A percentile compares a stretch with the other conserved stretches of the same genome.
Evolutionary conservation across 92 coral and sea anemone genomes (phyloP).

Genomic region (Palythoa heliodiscus): DNA sequence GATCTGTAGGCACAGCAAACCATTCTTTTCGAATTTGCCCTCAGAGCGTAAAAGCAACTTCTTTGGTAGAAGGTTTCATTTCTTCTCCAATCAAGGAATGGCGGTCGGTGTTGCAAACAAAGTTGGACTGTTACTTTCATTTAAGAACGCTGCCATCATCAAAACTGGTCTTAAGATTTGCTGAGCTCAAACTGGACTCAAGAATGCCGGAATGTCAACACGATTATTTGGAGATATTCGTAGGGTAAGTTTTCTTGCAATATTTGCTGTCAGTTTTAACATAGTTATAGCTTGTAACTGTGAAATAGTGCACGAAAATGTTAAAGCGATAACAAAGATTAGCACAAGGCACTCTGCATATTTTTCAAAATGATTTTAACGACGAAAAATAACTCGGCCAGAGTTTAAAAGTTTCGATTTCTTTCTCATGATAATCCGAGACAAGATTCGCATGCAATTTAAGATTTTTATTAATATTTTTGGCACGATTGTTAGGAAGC

Average conservation of each 20-base stretch:
- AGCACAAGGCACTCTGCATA: too few species aligned
- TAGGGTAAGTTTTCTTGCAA: conserved; percentile 21
- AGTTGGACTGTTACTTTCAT: neutral
- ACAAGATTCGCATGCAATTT: too few species aligned
- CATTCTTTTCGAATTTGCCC: neutral
- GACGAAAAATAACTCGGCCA: too few species aligned
- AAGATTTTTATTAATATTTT: too few species aligned
- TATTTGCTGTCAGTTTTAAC: neutral
- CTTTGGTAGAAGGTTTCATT: neutral
- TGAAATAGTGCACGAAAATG: too few species aligned
- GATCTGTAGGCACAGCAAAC: neutral
- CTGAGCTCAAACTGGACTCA: neutral
- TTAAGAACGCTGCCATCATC: neutral
- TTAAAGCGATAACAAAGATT: too few species aligned
- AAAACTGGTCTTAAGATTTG: conserved; percentile 5
- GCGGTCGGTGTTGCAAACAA: neutral
- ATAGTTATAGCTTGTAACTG: too few species aligned
- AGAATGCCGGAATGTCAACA: conserved; percentile 23
- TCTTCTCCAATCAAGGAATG: conserved; percentile 12
- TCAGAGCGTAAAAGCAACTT: neutral
- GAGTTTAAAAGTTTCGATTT: too few species aligned
- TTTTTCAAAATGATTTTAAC: too few species aligned
- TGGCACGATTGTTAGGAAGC: too few species aligned
- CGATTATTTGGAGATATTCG: conserved; percentile 34
- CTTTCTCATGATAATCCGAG: too few species aligned